Evolutionary conservation across 2,888 invertebrate genomes (phyloP).

Genomic region (Cheilosia vernalis): DNA sequence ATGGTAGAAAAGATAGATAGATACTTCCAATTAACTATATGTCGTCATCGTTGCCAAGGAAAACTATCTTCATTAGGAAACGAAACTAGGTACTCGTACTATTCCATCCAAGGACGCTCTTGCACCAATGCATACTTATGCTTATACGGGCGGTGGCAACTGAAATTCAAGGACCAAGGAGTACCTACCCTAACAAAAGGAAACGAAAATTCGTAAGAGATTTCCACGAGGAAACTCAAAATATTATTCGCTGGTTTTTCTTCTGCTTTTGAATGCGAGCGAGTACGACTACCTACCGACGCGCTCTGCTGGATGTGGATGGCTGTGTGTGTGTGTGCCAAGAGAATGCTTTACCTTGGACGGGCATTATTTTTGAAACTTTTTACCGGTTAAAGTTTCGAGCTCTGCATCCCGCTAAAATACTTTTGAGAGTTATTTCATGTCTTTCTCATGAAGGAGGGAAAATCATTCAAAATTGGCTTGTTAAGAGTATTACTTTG

Average conservation of each 20-base stretch:
- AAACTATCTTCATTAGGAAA: constrained; percentile 66
- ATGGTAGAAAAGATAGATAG: neutral
- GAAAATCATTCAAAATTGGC: neutral
- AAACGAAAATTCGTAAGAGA: constrained; percentile 58
- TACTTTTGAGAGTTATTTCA: neutral
- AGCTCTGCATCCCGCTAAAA: neutral
- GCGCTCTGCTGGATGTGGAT: neutral
- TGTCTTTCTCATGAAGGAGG: neutral
- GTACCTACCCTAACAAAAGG: constrained; percentile 4
- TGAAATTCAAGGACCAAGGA: constrained; percentile 9
- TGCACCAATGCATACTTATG: neutral
- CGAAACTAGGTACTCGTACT: constrained; percentile 37
- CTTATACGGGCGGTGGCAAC: constrained; percentile 5
- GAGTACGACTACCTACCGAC: neutral
- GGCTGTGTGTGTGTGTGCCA: neutral
- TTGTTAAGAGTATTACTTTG: neutral
- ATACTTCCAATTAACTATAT: neutral
- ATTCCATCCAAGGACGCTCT: constrained; percentile 36
- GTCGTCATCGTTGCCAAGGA: constrained; percentile 37
- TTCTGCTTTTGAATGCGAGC: neutral
- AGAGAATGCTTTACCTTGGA: constrained; percentile 15
- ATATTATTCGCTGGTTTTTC: constrained; percentile 44
- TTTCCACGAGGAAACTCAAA: constrained; percentile 38
- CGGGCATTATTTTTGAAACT: constrained; percentile 1
- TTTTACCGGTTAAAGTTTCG: constrained; percentile 10